A percentile compares a stretch with the other conserved stretches of the same genome.
Conservation (phyloP, 2,113 vertebrate genomes). For the Daubentonia madagascariensis region DNA sequence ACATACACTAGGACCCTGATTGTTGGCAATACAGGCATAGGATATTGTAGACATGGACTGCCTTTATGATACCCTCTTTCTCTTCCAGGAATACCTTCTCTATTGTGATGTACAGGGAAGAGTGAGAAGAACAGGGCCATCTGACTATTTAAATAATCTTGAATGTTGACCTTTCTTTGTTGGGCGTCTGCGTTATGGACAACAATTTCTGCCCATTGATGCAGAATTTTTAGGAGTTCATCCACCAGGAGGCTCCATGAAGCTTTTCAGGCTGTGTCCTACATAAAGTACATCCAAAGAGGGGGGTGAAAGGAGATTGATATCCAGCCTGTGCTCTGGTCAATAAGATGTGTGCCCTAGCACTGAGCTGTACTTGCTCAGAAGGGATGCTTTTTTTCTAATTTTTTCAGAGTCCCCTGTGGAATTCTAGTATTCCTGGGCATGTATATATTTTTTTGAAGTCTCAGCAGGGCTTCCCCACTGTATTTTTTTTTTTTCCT, state of each 20-base stretch:
- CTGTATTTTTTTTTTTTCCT: not conserved
- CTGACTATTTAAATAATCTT: not conserved
- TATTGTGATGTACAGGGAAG: not conserved
- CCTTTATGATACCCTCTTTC: not conserved
- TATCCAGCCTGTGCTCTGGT: not conserved
- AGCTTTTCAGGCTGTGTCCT: not conserved
- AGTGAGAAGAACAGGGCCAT: too few species aligned
- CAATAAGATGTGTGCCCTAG: not conserved
- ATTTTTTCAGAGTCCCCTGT: not conserved
- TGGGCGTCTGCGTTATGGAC: not conserved
- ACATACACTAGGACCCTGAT: not conserved
- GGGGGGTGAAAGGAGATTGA: rapidly evolving
- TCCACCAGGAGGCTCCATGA: not conserved
- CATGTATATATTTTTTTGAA: not conserved
- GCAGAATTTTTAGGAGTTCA: not conserved
- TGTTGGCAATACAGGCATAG: not conserved
- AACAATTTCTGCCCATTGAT: not conserved
- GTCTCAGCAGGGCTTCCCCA: not conserved
- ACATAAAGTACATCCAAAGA: not conserved
- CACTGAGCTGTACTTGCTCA: not conserved
- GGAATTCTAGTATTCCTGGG: not conserved
- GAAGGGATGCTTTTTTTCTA: too few species aligned
- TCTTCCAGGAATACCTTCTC: not conserved
- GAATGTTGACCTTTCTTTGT: not conserved
- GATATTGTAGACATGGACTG: rapidly evolving